Base-by-base conservation (phyloP, 2,888 invertebrate species). In the Caenorhabditis uteleia region DNA sequence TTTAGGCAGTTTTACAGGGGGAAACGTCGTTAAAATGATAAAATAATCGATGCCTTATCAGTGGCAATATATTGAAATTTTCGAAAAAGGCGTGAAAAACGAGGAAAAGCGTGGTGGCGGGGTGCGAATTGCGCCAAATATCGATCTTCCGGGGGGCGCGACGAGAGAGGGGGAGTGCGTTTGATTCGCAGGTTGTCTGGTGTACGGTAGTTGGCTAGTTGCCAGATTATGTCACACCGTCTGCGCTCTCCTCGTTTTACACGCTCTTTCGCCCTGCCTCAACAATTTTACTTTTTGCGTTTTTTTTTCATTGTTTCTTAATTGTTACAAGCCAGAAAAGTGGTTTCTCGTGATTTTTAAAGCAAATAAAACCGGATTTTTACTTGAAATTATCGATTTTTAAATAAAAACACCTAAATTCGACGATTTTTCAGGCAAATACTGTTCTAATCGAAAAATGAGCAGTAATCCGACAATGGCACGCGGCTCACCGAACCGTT, bases 171-270 rank as follows among this genome's bases (percentile, higher is more conserved):
- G n/a, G n/a, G n/a, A n/a, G n/a, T n/a, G n/a, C n/a, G 23, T 57
- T 25, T 29, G 62, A 62, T 57, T 25, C 25, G 56, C 62, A 62
- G 62, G 62, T 34, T 23, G 20, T 21, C 10, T 16, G 50, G 50
- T 8, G 26, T 62, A 62, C 62, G 56, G 62, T 62, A 48, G 26
- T 47, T 62, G 62, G 62, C 57, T n/a, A 23, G 2, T 20, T 51
- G 50, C 62, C 62, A 56, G 45, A 10, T 5, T 3, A 33, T 57
- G 25, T 47, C 44, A 31, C 34, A 47, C 29, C 16, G 6, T 33
- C 47, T 26, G 38, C 25, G 21, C 42, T 45, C 51, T 62, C 62
- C 21, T 16, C n/a, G 2, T 51, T 53, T 48, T 14, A 8, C 53
- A 44, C 27, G 18, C 36, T 57, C 42, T 57, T 42, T 61, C 57